Evolutionary conservation across 2,113 vertebrate species (phyloP), one percentile per base, ranked within the genome.

Genomic region (Mormyrus iriodes): DNA sequence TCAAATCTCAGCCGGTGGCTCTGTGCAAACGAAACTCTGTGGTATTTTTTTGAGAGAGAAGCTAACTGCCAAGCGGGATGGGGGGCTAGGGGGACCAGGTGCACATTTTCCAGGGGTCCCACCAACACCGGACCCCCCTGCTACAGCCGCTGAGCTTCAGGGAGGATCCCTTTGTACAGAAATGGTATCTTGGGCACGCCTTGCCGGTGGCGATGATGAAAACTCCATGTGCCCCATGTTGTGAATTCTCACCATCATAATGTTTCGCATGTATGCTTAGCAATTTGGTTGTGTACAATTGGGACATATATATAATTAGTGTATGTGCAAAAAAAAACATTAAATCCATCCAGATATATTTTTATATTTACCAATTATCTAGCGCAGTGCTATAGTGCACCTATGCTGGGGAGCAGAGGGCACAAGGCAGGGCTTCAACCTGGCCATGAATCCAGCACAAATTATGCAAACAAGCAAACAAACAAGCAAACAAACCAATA

Each of bases 161-260:
- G 85, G 88, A 52, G 88, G 83, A 86, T 89, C 58, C 42, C 21
- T 15, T 86, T 82, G 48, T 79, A 65, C 44, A 51, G 55, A 51
- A 10, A 31, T 24, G 61, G 55, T 86, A 39, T 51, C 3, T n/a
- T 8, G n/a, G 88, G n/a, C 44, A 42, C 21, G 42, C 39, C 53
- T 89, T 4, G 6, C 27, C 13, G 44, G 88, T 17, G 48, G 35
- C 48, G 9, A 3, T 21, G 10, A 51, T 53, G 48, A 82, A 42
- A 39, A n/a, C 44, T 17, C 73, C 17, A 17, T 17, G 76, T 82
- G 13, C 19, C 8, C 19, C 42, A 9, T 13, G 0, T 42, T 44
- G 19, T 42, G 17, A 3, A 9, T 44, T 83, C 39, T 39, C 42
- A 44, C 15, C 69, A 39, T 24, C 69, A 17, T 35, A 31, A 39